Evolutionary conservation across 1,140 invertebrate genomes (phyloP), one percentile per base, ranked within the genome.

Genomic region (Drosophila santomea): DNA sequence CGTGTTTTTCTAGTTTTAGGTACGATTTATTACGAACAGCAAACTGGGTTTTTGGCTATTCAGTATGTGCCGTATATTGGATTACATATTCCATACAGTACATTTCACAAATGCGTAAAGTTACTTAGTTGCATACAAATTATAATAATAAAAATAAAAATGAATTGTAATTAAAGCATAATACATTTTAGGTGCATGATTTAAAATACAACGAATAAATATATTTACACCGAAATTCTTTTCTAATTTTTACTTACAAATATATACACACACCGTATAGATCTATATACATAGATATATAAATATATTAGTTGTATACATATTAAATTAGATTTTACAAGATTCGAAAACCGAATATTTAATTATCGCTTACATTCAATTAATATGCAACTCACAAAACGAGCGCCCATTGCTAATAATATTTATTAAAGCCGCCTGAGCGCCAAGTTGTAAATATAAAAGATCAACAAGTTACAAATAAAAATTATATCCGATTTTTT

Each of bases 161-260:
- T 81, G 48, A 64, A 62, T 61, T 88, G 75, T 81, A 79, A 86
- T 82, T 66, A 81, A 78, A 78, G 41, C 62, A 66, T 79, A 74
- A 77, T 64, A 69, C 80, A 64, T 72, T 85, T 81, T 57, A 64
- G 63, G 63, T 64, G 81, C 80, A 89, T 89, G 69, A 89, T 89
- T 89, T 89, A 80, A 84, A 80, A 89, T 89, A 89, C 84, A 89
- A 89, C 84, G 84, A 89, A 88, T 89, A 82, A 89, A 89, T 88
- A 88, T 89, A 86, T 86, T 86, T 86, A 86, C 82, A 86, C 82
- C 68, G 69, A 86, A 71, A 51, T 67, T 76, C 72, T 88, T 81
- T 88, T 83, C 64, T 89, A 80, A 83, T 74, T 83, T 88, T 79
- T 61, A 75, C 75, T 83, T 89, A 88, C 78, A 66, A 79, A 77